Conservation (phyloP, 2,797 vertebrate species). For the Pipistrellus pipistrellus region DNA sequence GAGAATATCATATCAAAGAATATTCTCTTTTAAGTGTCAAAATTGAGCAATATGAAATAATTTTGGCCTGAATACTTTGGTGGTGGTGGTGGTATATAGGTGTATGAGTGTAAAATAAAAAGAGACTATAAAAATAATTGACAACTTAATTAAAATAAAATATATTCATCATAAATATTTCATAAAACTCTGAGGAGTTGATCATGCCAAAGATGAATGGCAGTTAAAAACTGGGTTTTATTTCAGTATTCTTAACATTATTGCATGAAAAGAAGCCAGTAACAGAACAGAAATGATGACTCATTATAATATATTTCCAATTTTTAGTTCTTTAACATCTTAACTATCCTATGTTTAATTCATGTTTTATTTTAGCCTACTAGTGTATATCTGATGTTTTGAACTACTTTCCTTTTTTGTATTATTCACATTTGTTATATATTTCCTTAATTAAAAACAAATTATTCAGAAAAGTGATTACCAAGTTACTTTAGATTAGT, state of each 20-base stretch:
- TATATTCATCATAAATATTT: slow-evolving; percentile 46
- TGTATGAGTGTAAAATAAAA: slow-evolving; percentile 11
- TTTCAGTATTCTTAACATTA: neutral
- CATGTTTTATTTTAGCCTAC: slow-evolving; percentile 55
- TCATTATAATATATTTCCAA: slow-evolving; percentile 25
- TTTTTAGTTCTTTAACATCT: slow-evolving; percentile 63
- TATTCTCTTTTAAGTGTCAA: slow-evolving; percentile 53
- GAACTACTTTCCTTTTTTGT: slow-evolving; percentile 55
- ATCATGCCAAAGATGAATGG: neutral
- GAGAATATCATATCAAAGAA: slow-evolving; percentile 50
- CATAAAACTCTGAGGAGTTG: neutral
- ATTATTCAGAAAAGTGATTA: slow-evolving; percentile 55
- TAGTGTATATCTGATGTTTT: slow-evolving; percentile 53
- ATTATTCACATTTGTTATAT: slow-evolving; percentile 39
- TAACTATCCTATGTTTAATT: slow-evolving; percentile 63
- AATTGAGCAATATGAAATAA: slow-evolving; percentile 61
- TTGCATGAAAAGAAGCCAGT: neutral
- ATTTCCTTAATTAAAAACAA: slow-evolving; percentile 64
- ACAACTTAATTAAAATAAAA: slow-evolving; percentile 57
- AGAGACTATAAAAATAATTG: slow-evolving; percentile 9
- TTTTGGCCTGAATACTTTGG: neutral
- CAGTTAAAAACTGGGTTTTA: slow-evolving; percentile 25
- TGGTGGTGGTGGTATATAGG: neutral
- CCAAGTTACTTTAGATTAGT: slow-evolving; percentile 23
- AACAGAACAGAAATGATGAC: slow-evolving; percentile 3